phyloP scores from a whole-genome alignment of 2,113 vertebrate genomes.

The Piaya cayana region DNA sequence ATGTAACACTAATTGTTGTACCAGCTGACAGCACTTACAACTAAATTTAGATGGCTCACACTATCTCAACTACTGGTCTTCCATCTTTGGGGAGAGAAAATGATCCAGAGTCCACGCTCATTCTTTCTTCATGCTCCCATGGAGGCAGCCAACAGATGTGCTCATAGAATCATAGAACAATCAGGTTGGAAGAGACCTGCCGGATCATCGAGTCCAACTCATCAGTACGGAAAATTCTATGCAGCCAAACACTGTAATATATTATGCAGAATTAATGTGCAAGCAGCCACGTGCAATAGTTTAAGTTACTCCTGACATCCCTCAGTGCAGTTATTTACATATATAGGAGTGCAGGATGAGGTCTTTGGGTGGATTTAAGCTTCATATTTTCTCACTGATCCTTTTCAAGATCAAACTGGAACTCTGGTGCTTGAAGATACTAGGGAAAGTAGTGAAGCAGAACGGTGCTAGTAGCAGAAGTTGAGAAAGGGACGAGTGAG shows the following conservation, averaged over 20 bases:
- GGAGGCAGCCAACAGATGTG: constrained; percentile 32
- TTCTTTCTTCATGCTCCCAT: neutral
- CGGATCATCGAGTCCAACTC: too few relatives aligned
- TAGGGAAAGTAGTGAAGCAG: neutral
- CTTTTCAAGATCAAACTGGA: neutral
- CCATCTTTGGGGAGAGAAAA: neutral
- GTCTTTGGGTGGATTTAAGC: neutral
- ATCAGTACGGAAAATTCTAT: constrained; percentile 16
- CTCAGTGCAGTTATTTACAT: neutral
- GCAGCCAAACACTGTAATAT: neutral
- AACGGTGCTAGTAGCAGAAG: neutral
- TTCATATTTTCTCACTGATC: neutral
- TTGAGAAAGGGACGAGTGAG: neutral
- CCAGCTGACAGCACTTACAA: neutral
- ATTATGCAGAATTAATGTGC: constrained; percentile 26
- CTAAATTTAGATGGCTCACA: neutral
- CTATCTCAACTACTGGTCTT: neutral
- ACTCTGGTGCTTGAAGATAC: neutral
- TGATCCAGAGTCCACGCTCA: neutral
- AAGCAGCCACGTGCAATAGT: constrained; percentile 7
- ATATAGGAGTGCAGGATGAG: neutral
- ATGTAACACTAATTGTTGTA: neutral
- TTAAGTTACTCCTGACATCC: neutral
- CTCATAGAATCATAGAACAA: too few relatives aligned
- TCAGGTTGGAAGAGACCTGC: too few relatives aligned